These are phyloP conservation scores for Morpho helenor DNA, from an alignment of 2,888 invertebrate species.

Conservation along the genomic window DNA sequence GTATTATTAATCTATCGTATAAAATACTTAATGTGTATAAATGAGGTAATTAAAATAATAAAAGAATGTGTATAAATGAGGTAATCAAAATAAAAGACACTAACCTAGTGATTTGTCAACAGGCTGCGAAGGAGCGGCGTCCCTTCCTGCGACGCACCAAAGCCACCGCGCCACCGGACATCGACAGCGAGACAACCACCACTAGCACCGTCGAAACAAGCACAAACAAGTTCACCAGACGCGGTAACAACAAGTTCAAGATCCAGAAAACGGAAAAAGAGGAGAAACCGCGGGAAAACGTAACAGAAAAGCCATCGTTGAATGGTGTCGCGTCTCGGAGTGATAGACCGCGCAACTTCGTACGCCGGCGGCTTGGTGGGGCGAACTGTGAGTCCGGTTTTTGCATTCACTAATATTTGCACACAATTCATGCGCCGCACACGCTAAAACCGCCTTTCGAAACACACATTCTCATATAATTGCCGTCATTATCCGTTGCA, in stretches of 20 bases:
- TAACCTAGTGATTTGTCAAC: constrained; percentile 43
- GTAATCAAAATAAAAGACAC: constrained; percentile 22
- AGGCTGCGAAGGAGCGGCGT: constrained; percentile 50
- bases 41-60: background rate
- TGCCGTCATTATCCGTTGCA: constrained; percentile 5
- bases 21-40: too few relatives aligned
- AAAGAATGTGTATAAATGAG: too few relatives aligned
- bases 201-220: constrained; percentile 38
- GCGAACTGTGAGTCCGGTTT: constrained; percentile 68
- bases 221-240: constrained; percentile 49
- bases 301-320: constrained; percentile 53
- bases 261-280: constrained; percentile 38
- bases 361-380: constrained; percentile 57
- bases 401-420: constrained; percentile 23
- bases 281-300: constrained; percentile 42
- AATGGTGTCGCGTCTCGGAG: constrained; percentile 49
- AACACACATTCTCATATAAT: constrained; percentile 4
- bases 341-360: constrained; percentile 64
- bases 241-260: constrained; percentile 46
- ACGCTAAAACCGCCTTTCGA: constrained; percentile 26
- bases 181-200: constrained; percentile 38
- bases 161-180: constrained; percentile 54
- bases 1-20: too few relatives aligned
- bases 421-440: constrained; percentile 18
- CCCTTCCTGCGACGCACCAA: constrained; percentile 66